Base-by-base conservation (phyloP, 2,888 invertebrate species). In the Melanotus villosus region DNA sequence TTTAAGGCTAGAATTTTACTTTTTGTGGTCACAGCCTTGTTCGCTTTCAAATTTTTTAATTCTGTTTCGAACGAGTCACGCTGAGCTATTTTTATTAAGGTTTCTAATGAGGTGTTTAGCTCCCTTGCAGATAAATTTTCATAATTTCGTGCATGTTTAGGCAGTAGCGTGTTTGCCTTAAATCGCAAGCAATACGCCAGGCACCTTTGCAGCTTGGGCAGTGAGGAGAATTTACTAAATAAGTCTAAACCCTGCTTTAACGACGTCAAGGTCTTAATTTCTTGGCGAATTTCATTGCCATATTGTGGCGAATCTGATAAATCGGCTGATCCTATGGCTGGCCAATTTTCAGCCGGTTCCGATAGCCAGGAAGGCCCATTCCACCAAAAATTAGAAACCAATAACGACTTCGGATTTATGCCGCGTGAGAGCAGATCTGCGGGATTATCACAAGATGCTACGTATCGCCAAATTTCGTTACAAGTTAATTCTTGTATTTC, bases 1-100 rank as follows among this genome's bases (percentile, higher is more conserved):
- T 34, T 34, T 34, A 59, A 50, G n/a, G 14, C 14, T 10, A 52
- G 9, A 10, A 71, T 7, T n/a, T 10, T 34, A 21, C 54, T 65
- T 23, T 54, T 43, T 9, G 7, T 18, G 1, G 10, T 9, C n/a
- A n/a, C n/a, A 12, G 54, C 0, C n/a, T n/a, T 10, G 7, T 26
- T 26, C 7, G 3, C 26, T 26, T 26, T 26, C 26, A 26, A 26
- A 7, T 5, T 7, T 7, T 26, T 3, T 5, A 5, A 26, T 7
- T 26, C 26, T 26, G 3, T 7, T 5, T 3, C 4, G 7, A 26
- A 26, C 3, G 4, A 5, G 3, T 26, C 4, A 5, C 7, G 4
- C 26, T 26, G 26, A 26, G 26, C 26, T 7, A 26, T n/a, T n/a
- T n/a, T n/a, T n/a, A n/a, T n/a, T n/a, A n/a, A n/a, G n/a, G n/a